Conservation (phyloP, 2,888 invertebrate species). For the Seladonia tumulorum region DNA sequence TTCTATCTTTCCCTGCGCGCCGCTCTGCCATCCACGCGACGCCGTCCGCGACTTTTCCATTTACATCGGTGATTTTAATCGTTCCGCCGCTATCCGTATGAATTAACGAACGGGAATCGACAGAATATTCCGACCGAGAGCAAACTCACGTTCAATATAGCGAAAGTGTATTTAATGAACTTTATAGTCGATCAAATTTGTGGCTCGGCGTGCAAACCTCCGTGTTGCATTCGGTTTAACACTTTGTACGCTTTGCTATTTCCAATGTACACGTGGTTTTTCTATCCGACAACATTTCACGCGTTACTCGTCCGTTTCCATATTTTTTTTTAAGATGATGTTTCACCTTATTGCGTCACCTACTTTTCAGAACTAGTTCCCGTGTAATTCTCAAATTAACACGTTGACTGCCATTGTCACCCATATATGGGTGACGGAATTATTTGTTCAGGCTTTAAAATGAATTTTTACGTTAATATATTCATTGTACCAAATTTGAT, state of each 20-base stretch:
- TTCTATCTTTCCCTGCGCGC: slow-evolving; percentile 61
- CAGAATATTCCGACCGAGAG: not conserved
- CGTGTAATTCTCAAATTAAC: not conserved
- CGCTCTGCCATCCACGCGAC: not conserved
- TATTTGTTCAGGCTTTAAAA: too few species aligned
- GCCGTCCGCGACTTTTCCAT: not conserved
- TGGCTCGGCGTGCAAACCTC: not conserved
- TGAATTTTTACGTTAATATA: too few species aligned
- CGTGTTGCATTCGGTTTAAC: not conserved
- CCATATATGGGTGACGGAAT: too few species aligned
- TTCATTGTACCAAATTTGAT: too few species aligned
- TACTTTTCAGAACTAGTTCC: not conserved
- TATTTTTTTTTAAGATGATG: not conserved
- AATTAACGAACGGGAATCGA: too few species aligned
- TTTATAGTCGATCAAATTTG: not conserved
- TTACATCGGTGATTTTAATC: slow-evolving; percentile 25
- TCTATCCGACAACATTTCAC: not conserved
- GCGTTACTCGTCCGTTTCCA: not conserved
- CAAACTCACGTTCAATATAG: not conserved
- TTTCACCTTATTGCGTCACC: not conserved
- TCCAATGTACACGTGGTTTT: not conserved
- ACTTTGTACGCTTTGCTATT: not conserved
- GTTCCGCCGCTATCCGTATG: not conserved
- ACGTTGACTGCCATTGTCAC: too few species aligned
- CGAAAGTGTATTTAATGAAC: not conserved